phyloP scores from a whole-genome alignment of 2,797 vertebrate genomes.

The Salarias fasciatus region DNA sequence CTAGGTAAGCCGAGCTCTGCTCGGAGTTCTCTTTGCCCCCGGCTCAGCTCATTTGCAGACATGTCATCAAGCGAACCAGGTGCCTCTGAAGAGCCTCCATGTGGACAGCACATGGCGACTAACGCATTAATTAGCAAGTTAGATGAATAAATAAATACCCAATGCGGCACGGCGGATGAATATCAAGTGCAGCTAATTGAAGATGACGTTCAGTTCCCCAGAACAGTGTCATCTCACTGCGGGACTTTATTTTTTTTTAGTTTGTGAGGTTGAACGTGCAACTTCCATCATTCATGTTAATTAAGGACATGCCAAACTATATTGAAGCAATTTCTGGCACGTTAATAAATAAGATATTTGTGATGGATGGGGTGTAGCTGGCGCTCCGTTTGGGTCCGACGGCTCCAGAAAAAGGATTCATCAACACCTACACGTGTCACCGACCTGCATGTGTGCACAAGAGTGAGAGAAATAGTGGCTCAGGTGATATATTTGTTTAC shows the following conservation, averaged over 20 bases:
- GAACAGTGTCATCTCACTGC: constrained; percentile 53
- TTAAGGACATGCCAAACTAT: constrained; percentile 82
- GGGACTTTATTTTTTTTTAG: constrained; percentile 39
- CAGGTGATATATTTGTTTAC: constrained; percentile 74
- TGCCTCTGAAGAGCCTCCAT: constrained; percentile 37
- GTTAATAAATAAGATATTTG: constrained; percentile 80
- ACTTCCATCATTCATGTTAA: constrained; percentile 82
- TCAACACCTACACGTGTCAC: constrained; percentile 67
- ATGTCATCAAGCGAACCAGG: constrained; percentile 38
- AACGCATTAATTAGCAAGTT: constrained; percentile 66
- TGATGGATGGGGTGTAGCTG: constrained; percentile 79
- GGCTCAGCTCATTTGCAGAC: constrained; percentile 39
- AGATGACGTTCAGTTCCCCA: constrained; percentile 65
- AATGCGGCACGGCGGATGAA: constrained; percentile 43
- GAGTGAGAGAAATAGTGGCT: constrained; percentile 42
- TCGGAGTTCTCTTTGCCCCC: constrained; percentile 11
- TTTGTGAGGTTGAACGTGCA: constrained; percentile 36
- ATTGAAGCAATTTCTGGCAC: constrained; percentile 73
- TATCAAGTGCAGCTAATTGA: constrained; percentile 69
- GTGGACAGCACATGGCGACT: constrained; percentile 61
- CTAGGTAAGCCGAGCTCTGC: neutral
- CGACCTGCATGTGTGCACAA: constrained; percentile 35
- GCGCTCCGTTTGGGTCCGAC: constrained; percentile 66
- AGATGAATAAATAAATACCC: constrained; percentile 69
- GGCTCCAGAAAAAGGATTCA: constrained; percentile 70